These are phyloP conservation scores for Callyntrura sp. DNA, from an alignment of 2,888 invertebrate genomes.

Conservation along the genomic window DNA sequence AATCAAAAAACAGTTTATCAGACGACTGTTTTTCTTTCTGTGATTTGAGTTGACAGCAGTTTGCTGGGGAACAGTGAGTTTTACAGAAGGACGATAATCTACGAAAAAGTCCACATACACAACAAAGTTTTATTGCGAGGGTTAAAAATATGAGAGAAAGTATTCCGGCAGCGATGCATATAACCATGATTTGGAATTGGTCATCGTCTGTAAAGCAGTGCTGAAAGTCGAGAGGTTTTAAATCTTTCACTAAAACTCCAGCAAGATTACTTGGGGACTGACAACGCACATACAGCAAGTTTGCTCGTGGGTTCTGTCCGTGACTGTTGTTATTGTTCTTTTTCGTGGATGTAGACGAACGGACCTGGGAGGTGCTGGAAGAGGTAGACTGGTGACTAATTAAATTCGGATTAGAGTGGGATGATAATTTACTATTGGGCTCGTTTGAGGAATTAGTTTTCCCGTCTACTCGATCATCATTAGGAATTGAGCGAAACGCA, in stretches of 20 bases:
- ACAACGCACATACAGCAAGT: constrained; percentile 77
- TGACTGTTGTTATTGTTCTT: constrained; percentile 35
- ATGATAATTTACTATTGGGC: constrained; percentile 60
- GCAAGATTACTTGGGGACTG: constrained; percentile 73
- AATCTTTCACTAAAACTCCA: constrained; percentile 79
- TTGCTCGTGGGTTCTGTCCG: no score
- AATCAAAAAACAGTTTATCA: constrained; percentile 80
- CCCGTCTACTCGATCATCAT: constrained; percentile 62
- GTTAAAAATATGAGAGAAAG: constrained; percentile 78
- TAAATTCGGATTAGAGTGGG: constrained; percentile 75
- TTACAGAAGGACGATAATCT: constrained; percentile 74
- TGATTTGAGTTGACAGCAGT: constrained; percentile 74
- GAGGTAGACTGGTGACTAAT: constrained; percentile 63
- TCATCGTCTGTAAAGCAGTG: constrained; percentile 80
- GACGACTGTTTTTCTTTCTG: constrained; percentile 72
- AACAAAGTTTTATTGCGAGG: constrained; percentile 73
- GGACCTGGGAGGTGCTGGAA: background rate
- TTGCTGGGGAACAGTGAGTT: constrained; percentile 69
- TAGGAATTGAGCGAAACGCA: constrained; percentile 72
- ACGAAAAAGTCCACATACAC: constrained; percentile 69
- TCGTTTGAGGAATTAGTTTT: constrained; percentile 67
- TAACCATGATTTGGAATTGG: constrained; percentile 80
- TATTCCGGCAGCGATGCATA: constrained; percentile 79
- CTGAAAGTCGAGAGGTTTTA: constrained; percentile 79
- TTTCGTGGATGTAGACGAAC: background rate